Evolutionary conservation across 2,797 vertebrate genomes (phyloP).

Genomic region (Sebastiscus tertius): DNA sequence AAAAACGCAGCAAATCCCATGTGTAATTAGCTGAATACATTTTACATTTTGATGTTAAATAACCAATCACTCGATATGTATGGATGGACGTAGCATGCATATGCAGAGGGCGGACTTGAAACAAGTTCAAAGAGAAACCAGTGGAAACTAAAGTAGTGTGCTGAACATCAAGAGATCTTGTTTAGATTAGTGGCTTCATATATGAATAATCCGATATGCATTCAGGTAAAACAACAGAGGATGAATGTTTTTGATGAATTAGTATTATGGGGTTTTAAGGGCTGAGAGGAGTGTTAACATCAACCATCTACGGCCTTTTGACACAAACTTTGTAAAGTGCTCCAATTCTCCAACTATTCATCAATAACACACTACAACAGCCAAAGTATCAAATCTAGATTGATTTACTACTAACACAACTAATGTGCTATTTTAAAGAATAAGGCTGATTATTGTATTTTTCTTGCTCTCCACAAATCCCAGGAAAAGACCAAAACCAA

Average conservation of each 20-base stretch:
- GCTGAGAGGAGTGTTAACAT: not conserved
- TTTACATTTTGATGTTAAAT: conserved; percentile 72
- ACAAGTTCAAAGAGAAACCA: conserved; percentile 63
- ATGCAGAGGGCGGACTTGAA: conserved; percentile 62
- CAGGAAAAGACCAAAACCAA: not conserved
- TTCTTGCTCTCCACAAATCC: not conserved
- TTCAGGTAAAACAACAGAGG: conserved; percentile 10
- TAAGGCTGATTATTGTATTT: not conserved
- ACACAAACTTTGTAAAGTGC: not conserved
- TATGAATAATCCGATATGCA: conserved; percentile 24
- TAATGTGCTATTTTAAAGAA: not conserved
- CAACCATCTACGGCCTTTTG: not conserved
- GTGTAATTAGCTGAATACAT: conserved; percentile 69
- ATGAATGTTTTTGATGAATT: conserved; percentile 21
- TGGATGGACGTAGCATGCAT: conserved; percentile 41
- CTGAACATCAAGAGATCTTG: conserved; percentile 38
- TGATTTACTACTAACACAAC: not conserved
- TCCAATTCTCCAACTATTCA: not conserved
- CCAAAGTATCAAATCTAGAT: not conserved
- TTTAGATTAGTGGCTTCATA: conserved; percentile 30
- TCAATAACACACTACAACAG: not conserved
- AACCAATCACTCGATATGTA: conserved; percentile 43
- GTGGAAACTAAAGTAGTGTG: conserved; percentile 27
- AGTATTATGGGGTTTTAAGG: not conserved
- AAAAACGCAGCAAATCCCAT: conserved; percentile 41